These are phyloP conservation scores for Bagarius yarrelli DNA, from an alignment of 2,113 vertebrate species.

Conservation along the genomic window DNA sequence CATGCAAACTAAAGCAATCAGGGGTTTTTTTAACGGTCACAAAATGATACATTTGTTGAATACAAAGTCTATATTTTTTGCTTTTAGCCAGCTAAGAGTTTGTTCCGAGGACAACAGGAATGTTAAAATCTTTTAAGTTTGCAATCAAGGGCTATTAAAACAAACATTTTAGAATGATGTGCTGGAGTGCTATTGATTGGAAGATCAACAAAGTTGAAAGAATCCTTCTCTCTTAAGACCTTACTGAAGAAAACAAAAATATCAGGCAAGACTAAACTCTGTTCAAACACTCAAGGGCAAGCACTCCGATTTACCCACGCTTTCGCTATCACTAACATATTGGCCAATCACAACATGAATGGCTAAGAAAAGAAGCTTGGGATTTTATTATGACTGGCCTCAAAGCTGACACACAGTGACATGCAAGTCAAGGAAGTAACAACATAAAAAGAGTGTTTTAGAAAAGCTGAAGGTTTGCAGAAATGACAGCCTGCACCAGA, in stretches of 20 bases:
- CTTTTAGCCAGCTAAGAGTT: too few relatives aligned
- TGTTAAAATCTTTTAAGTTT: too few relatives aligned
- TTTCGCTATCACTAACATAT: constrained; percentile 27
- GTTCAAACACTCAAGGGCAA: constrained; percentile 60
- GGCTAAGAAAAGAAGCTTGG: constrained; percentile 65
- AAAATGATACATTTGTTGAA: too few relatives aligned
- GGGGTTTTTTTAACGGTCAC: too few relatives aligned
- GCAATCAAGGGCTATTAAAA: too few relatives aligned
- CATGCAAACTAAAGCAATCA: too few relatives aligned
- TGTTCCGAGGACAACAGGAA: too few relatives aligned
- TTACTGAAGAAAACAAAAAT: not conserved
- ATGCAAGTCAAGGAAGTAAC: constrained; percentile 38
- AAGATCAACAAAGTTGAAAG: not conserved
- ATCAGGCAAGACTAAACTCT: constrained; percentile 40
- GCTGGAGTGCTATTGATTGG: too few relatives aligned
- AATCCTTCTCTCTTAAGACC: constrained; percentile 12
- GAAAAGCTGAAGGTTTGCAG: constrained; percentile 40
- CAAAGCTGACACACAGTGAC: constrained; percentile 59
- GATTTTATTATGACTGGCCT: constrained; percentile 61
- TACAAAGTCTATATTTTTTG: too few relatives aligned
- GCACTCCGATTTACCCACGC: constrained; percentile 22
- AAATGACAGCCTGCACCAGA: constrained; percentile 52
- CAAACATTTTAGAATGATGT: too few relatives aligned
- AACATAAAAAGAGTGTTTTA: constrained; percentile 36
- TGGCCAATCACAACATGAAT: constrained; percentile 35